Percentiles rank a stretch among this genome's conserved stretches.
These are phyloP conservation scores for Hydrophis major DNA, from an alignment of 2,797 vertebrate genomes.

Conservation along the genomic window DNA sequence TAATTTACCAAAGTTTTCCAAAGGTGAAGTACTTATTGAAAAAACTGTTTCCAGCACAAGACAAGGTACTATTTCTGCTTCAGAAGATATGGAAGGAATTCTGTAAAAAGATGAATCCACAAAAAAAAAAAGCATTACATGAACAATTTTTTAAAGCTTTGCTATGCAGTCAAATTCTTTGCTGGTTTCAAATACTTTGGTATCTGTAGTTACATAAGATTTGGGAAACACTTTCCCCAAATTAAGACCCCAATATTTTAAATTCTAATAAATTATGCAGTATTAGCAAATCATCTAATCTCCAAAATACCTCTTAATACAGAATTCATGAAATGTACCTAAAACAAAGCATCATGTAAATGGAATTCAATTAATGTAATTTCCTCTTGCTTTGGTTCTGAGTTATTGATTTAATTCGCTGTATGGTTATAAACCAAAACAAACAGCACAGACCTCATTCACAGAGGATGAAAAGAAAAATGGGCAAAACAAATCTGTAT, in stretches of 20 bases:
- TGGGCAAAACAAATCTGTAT: neutral
- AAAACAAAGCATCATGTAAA: neutral
- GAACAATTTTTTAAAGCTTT: neutral
- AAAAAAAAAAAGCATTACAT: slow-evolving; percentile 7
- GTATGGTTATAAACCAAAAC: neutral
- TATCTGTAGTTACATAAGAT: neutral
- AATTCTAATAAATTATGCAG: neutral
- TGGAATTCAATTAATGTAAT: neutral
- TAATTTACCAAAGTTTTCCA: slow-evolving; percentile 85
- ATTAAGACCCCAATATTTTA: neutral
- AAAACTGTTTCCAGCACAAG: slow-evolving; percentile 73
- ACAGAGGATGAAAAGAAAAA: neutral
- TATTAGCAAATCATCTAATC: neutral
- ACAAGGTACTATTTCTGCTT: slow-evolving; percentile 67
- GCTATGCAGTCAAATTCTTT: neutral
- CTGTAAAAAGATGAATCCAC: slow-evolving; percentile 61
- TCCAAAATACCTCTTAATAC: neutral
- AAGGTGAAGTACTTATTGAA: slow-evolving; percentile 69
- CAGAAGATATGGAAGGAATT: slow-evolving; percentile 62
- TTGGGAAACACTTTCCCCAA: neutral
- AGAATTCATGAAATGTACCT: slow-evolving; percentile 9
- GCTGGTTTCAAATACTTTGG: neutral
- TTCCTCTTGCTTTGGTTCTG: neutral
- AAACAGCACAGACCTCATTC: neutral
- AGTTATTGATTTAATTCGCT: neutral